phyloP scores from a whole-genome alignment of 2,113 vertebrate genomes.

The Pseudopipra pipra region DNA sequence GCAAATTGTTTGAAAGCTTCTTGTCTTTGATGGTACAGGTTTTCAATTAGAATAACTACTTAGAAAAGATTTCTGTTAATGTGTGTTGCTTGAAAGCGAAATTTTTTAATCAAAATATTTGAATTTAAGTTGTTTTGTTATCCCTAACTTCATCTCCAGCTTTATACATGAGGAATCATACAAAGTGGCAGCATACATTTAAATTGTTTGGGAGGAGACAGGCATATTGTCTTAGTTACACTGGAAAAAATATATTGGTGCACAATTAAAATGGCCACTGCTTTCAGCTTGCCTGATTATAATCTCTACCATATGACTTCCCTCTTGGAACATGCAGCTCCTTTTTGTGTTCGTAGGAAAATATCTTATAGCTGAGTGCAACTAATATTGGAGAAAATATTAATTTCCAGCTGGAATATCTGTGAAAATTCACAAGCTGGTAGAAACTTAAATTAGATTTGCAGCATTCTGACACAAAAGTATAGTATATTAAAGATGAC shows the following conservation, averaged over 20 bases:
- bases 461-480: neutral
- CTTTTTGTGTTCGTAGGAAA: neutral
- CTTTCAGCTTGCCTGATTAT: conserved; percentile 32
- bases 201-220: neutral
- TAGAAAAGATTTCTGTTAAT: neutral
- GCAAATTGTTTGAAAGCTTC: neutral
- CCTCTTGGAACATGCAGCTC: neutral
- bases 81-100: neutral
- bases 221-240: neutral
- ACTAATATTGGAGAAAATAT: neutral
- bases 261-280: conserved; percentile 16
- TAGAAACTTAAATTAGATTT: neutral
- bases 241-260: neutral
- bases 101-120: neutral
- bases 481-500: neutral
- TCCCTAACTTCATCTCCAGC: neutral
- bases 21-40: neutral
- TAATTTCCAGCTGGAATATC: neutral
- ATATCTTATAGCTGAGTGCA: neutral
- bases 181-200: neutral
- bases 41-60: neutral
- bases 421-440: neutral
- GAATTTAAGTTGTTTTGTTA: neutral
- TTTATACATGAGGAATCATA: neutral
- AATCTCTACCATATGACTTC: conserved; percentile 33